These are phyloP conservation scores for Hemistola chrysoprasaria DNA, from an alignment of 2,888 invertebrate genomes.

Conservation along the genomic window DNA sequence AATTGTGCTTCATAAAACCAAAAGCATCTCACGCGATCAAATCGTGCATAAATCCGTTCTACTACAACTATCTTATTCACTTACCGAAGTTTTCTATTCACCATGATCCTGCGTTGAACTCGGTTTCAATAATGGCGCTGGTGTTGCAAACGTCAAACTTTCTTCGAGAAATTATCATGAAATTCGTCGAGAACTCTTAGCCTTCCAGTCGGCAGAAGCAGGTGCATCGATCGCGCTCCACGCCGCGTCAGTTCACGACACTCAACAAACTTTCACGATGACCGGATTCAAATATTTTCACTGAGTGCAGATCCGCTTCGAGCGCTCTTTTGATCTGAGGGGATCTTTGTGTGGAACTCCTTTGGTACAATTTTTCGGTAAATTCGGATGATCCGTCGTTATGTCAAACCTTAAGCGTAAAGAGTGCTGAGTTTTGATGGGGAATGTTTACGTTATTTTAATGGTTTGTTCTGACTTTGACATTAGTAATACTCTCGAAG, in stretches of 20 bases:
- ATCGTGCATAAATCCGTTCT: conserved; percentile 27
- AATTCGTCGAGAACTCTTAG: conserved; percentile 45
- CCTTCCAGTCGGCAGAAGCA: conserved; percentile 32
- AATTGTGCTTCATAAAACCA: conserved; percentile 16
- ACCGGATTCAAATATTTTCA: conserved; percentile 68
- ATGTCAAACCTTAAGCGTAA: conserved; percentile 28
- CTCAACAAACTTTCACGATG: conserved; percentile 49
- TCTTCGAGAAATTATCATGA: conserved; percentile 47
- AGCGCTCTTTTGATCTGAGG: conserved; percentile 53
- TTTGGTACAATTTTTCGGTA: conserved; percentile 45
- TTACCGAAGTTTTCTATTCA: conserved; percentile 37
- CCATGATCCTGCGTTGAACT: conserved; percentile 35
- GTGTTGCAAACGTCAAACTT: conserved; percentile 50
- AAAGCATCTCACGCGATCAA: conserved; percentile 30
- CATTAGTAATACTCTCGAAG: too few species aligned
- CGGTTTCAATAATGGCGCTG: conserved; percentile 40
- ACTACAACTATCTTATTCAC: conserved; percentile 38
- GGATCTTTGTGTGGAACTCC: conserved; percentile 42
- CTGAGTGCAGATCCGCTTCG: conserved; percentile 53
- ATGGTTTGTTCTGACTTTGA: conserved; percentile 2
- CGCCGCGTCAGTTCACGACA: conserved; percentile 27
- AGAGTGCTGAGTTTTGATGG: conserved; percentile 17
- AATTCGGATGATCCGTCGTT: conserved; percentile 40
- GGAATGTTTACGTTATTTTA: conserved; percentile 17
- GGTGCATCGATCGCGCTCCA: conserved; percentile 52